Evolutionary conservation across 64 coral and sea anemone genomes (phyloP), one percentile per base, ranked within the genome.

Genomic region (Stichodactyla mertensii): DNA sequence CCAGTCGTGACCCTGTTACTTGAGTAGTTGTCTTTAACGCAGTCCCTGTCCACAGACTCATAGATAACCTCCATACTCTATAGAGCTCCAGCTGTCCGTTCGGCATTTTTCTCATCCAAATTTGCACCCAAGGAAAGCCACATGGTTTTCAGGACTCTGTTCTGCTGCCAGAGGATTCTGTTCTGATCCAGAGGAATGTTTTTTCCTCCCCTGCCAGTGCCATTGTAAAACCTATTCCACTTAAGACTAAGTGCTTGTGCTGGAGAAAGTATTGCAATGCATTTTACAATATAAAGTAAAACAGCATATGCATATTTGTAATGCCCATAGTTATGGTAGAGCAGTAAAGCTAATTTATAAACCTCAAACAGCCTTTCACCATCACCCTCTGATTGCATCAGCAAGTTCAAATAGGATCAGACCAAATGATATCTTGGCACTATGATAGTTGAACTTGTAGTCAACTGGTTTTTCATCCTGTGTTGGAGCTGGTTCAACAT

Each of bases 41-140:
- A 93, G 82, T 93, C 86, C 16, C 52, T 77, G 83, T 88, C 19
- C 77, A 93, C 45, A 64, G 91, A 89, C 16, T 89, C 20, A 56
- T 93, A 93, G 11, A 93, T 86, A 5, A 61, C 14, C 18, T 93
- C 83, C 71, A 80, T 71, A 12, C 58, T 51, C 83, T 93, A 77
- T 7, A 93, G 78, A 19, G 92, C 88, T 64, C 87, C 92, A 18
- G 92, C 92, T 60, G 83, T 89, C 27, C 83, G 89, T 52, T 93
- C 91, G 7, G 91, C 91, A 88, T 88, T 92, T 52, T 84, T 70
- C 15, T 89, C 92, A 28, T 89, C 82, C 20, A 93, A 84, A 54
- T 93, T 93, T n/a, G 92, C 78, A 9, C 92, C 87, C 1, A 93
- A 12, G 9, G 51, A 79, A 10, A 77, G 28, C 92, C 92, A 93